Percentiles rank a stretch among this genome's conserved stretches.
These are phyloP conservation scores for Pocillopora grandis DNA, from an alignment of 92 coral and sea anemone species.

Conservation along the genomic window DNA sequence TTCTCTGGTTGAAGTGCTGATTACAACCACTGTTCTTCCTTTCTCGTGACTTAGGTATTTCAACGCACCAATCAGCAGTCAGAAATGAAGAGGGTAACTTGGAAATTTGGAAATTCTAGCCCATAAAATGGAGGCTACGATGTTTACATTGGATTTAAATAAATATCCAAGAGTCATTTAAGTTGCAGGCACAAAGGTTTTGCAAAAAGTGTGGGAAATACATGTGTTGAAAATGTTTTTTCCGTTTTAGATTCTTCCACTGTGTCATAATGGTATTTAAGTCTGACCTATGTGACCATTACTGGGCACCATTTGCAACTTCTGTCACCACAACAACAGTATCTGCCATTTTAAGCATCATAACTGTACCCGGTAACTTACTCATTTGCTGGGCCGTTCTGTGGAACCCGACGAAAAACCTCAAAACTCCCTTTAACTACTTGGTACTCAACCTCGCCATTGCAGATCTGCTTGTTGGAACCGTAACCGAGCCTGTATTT, in stretches of 20 bases:
- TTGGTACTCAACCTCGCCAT: constrained; percentile 36
- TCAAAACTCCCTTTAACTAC: constrained; percentile 68
- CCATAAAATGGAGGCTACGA: too few species aligned
- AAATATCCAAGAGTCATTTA: too few species aligned
- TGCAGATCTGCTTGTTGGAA: constrained; percentile 60
- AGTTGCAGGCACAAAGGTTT: too few species aligned
- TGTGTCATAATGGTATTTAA: constrained; percentile 37
- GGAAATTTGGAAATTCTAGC: too few species aligned
- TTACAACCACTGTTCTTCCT: too few species aligned
- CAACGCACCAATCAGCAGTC: too few species aligned
- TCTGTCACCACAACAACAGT: constrained; percentile 66
- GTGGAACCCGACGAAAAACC: constrained; percentile 57
- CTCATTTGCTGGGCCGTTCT: constrained; percentile 66
- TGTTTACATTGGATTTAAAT: too few species aligned
- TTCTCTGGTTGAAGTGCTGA: too few species aligned
- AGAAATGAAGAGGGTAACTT: too few species aligned
- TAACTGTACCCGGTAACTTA: constrained; percentile 70
- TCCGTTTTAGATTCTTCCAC: background rate
- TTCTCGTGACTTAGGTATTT: too few species aligned
- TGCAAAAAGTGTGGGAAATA: too few species aligned
- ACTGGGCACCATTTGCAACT: constrained; percentile 61
- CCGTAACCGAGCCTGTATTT: constrained; percentile 64
- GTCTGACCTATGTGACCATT: constrained; percentile 41
- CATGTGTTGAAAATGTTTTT: too few species aligned
- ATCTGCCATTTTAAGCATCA: constrained; percentile 50